These are phyloP conservation scores for Lamproptera curius DNA, from an alignment of 2,888 invertebrate genomes.

Conservation along the genomic window DNA sequence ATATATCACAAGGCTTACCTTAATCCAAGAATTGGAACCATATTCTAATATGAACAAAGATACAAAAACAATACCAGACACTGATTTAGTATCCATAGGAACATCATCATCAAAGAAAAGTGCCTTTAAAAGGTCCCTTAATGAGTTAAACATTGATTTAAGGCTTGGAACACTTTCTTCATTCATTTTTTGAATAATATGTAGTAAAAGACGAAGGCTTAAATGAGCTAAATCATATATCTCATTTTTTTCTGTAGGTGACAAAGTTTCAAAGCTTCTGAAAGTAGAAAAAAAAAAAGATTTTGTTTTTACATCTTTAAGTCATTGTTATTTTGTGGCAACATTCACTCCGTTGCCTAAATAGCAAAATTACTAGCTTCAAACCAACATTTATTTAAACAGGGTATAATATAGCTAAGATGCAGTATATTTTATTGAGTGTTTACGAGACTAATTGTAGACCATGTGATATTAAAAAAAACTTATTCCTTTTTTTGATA, in stretches of 20 bases:
- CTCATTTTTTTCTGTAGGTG: conserved; percentile 59
- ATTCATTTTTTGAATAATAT: conserved; percentile 48
- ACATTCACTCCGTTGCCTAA: too few relatives aligned
- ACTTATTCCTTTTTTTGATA: too few relatives aligned
- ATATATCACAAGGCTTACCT: conserved; percentile 51
- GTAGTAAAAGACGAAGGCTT: conserved; percentile 45
- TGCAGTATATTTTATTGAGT: too few relatives aligned
- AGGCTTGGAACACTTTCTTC: conserved; percentile 29
- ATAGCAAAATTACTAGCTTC: too few relatives aligned
- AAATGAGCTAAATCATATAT: conserved; percentile 51
- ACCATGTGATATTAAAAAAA: too few relatives aligned
- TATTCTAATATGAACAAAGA: conserved; percentile 61
- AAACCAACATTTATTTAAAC: too few relatives aligned
- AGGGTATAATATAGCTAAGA: too few relatives aligned
- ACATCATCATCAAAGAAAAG: conserved; percentile 68
- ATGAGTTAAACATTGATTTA: conserved; percentile 29
- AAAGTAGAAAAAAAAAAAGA: conserved; percentile 28
- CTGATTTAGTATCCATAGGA: conserved; percentile 82
- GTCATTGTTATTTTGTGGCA: too few relatives aligned
- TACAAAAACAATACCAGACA: conserved; percentile 78
- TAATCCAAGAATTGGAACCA: conserved; percentile 45
- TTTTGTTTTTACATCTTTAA: too few relatives aligned
- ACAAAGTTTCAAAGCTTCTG: conserved; percentile 37
- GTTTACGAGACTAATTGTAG: too few relatives aligned
- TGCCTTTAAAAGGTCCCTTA: conserved; percentile 38